A percentile compares a stretch with the other conserved stretches of the same genome.
phyloP scores from a whole-genome alignment of 1,140 invertebrate genomes.

The Brachionus calyciflorus region DNA sequence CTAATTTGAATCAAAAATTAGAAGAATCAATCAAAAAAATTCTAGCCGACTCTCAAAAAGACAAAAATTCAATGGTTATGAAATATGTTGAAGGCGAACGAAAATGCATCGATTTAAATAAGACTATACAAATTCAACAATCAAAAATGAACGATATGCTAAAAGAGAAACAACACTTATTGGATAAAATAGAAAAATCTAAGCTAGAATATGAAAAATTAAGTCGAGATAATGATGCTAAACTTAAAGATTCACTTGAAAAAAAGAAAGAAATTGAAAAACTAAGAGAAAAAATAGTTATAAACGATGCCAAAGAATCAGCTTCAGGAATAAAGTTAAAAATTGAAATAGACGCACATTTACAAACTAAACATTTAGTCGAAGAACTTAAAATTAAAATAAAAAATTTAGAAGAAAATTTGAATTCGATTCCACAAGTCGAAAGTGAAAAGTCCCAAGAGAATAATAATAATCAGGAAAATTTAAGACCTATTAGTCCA shows the following conservation, averaged over 20 bases:
- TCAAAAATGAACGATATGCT: constrained; percentile 12
- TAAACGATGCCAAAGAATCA: constrained; percentile 25
- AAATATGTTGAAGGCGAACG: constrained; percentile 36
- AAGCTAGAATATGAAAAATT: not conserved
- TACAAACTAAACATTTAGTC: not conserved
- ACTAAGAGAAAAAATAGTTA: constrained; percentile 15
- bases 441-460: no score
- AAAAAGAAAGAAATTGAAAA: constrained; percentile 35
- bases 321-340: constrained; percentile 1
- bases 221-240: not conserved
- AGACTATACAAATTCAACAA: constrained; percentile 9
- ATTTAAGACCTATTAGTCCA: not conserved
- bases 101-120: constrained; percentile 37
- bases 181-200: not conserved
- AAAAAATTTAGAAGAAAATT: not conserved
- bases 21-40: constrained; percentile 39
- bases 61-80: constrained; percentile 45
- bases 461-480: not conserved
- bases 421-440: no score
- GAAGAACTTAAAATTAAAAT: constrained; percentile 4
- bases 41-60: constrained; percentile 9
- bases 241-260: not conserved
- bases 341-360: not conserved
- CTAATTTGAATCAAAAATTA: constrained; percentile 28
- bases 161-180: constrained; percentile 32